A percentile compares a stretch with the other conserved stretches of the same genome.
Conservation (phyloP, 2,888 invertebrate species). For the Hymenopus coronatus region DNA sequence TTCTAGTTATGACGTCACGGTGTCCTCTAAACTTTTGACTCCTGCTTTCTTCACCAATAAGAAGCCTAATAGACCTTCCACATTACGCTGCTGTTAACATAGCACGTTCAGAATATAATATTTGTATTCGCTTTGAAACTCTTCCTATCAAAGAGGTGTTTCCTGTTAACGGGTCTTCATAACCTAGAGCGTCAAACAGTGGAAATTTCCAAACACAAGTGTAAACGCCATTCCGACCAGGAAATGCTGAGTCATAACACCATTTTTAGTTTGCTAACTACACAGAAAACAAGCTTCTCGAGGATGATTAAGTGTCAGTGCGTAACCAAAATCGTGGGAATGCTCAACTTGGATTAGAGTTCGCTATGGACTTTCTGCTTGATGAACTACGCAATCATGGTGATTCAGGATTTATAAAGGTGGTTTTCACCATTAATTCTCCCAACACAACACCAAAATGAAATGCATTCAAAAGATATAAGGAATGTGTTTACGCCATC, state of each 20-base stretch:
- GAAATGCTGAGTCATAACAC: neutral
- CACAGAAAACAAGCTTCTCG: neutral
- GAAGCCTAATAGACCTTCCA: too few relatives aligned
- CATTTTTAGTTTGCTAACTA: neutral
- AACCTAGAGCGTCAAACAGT: neutral
- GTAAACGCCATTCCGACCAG: neutral
- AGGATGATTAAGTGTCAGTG: neutral
- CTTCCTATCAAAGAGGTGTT: neutral
- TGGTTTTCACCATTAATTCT: neutral
- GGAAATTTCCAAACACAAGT: neutral
- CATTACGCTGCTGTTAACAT: too few relatives aligned
- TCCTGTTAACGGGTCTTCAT: neutral
- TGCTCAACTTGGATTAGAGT: neutral
- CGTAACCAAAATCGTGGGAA: neutral
- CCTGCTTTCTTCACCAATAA: too few relatives aligned
- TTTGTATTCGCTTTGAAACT: neutral
- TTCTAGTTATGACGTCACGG: too few relatives aligned
- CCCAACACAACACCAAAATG: too few relatives aligned
- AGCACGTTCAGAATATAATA: neutral
- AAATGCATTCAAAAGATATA: too few relatives aligned
- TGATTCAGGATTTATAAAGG: neutral
- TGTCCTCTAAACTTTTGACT: too few relatives aligned
- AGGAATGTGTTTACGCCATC: too few relatives aligned
- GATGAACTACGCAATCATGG: neutral
- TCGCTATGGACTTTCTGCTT: neutral